Percentiles rank a stretch among this genome's conserved stretches.
These are phyloP conservation scores for Carettochelys insculpta DNA, from an alignment of 2,113 vertebrate genomes.

Conservation along the genomic window DNA sequence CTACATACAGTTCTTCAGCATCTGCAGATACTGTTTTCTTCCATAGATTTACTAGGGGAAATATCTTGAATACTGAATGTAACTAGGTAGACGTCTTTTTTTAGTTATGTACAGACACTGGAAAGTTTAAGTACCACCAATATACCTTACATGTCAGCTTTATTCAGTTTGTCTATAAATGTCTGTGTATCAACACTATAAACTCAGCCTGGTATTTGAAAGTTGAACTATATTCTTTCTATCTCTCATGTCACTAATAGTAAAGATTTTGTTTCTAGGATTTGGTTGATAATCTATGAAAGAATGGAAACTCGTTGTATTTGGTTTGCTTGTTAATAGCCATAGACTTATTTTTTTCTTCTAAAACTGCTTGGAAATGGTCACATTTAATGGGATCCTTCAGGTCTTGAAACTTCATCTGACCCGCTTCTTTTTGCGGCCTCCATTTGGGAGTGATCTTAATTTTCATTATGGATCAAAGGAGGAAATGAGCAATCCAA, in stretches of 20 bases:
- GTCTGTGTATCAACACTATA: neutral
- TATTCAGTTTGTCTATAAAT: neutral
- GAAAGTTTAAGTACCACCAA: neutral
- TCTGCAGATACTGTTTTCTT: too few relatives aligned
- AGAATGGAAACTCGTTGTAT: neutral
- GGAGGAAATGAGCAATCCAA: too few relatives aligned
- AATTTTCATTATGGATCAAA: too few relatives aligned
- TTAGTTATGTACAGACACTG: neutral
- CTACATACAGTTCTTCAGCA: too few relatives aligned
- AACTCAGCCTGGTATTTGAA: neutral
- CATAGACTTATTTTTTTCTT: too few relatives aligned
- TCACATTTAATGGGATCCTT: too few relatives aligned
- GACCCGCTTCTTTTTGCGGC: too few relatives aligned
- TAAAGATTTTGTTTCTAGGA: neutral
- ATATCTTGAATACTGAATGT: neutral
- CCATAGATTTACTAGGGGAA: too few relatives aligned
- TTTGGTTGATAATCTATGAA: neutral
- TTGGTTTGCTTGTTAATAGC: neutral
- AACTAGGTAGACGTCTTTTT: neutral
- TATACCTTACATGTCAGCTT: neutral
- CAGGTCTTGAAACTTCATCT: too few relatives aligned
- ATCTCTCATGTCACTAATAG: neutral
- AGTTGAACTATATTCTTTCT: neutral
- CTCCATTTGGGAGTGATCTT: too few relatives aligned
- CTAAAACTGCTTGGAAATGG: too few relatives aligned